Base-by-base conservation (phyloP, 2,888 invertebrate species). In the Cantharis nigra region DNA sequence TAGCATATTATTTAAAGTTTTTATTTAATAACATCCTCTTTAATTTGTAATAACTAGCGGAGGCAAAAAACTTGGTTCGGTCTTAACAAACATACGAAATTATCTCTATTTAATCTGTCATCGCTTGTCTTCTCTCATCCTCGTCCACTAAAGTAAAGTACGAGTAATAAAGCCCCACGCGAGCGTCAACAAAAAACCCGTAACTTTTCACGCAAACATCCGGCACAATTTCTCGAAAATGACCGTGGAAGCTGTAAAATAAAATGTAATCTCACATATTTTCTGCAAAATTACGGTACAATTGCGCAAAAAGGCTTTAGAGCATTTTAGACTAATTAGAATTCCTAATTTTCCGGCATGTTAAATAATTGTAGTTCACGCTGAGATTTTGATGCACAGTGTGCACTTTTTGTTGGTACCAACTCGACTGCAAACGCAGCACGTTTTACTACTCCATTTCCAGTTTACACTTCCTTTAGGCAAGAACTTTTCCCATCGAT, bases 301-400 rank as follows among this genome's bases (percentile, higher is more conserved):
- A 82, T 81, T 82, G 78, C 74, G 77, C 63, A 75, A 80, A 74
- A 78, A 75, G 72, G 77, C 72, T 80, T 80, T 78, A 80, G 78
- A 76, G 26, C 80, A 80, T 80, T 80, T 28, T 79, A 78, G 80
- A 81, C 80, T 81, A 82, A 82, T 82, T 82, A 80, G 77, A 80
- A 80, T 77, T 80, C 80, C 81, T 81, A 83, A 84, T 83, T 81
- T 83, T 84, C 80, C 81, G 77, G 73, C 74, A 80, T 79, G 79
- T 81, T 82, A 77, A 82, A 67, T 67, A 67, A 81, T 81, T 79
- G 79, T 79, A 77, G 74, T 20, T 75, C 76, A 80, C 80, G 83
- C 80, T 80, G 83, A 83, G 81, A 83, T 83, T 84, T 82, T 83
- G 82, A 83, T 83, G 83, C 81, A 83, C 80, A 81, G 79, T 83